Evolutionary conservation across 2,113 vertebrate genomes (phyloP).

Genomic region (Eulemur macaco): DNA sequence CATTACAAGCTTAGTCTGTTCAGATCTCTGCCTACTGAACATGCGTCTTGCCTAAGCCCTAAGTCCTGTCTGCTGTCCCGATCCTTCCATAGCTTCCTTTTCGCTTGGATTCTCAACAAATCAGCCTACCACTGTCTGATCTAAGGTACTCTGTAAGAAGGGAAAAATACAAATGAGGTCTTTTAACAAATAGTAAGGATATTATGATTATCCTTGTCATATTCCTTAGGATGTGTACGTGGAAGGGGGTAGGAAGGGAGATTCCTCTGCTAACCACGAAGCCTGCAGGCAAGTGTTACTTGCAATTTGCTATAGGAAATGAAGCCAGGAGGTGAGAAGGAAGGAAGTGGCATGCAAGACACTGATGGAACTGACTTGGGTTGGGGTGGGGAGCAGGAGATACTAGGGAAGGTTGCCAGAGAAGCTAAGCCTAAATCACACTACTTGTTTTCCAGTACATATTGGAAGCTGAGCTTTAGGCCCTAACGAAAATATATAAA

Average conservation of each 20-base stretch:
- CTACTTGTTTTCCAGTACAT: neutral
- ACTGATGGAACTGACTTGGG: neutral
- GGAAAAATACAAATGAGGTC: neutral
- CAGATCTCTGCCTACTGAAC: neutral
- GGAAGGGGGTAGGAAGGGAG: neutral
- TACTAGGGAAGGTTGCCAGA: neutral
- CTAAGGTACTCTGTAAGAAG: neutral
- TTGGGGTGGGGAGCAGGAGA: neutral
- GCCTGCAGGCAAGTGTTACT: neutral
- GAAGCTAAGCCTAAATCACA: neutral
- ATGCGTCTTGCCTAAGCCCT: neutral
- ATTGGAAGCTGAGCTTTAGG: slow-evolving; percentile 3
- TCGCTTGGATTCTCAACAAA: neutral
- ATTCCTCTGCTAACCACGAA: neutral
- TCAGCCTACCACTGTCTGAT: neutral
- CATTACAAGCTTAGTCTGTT: neutral
- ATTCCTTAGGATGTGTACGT: neutral
- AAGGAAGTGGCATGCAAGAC: neutral
- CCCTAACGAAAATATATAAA: neutral
- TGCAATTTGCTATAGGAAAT: neutral
- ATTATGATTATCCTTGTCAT: neutral
- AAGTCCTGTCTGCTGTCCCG: neutral
- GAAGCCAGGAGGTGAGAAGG: neutral
- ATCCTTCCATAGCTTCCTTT: neutral
- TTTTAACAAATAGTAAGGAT: neutral